Conservation (phyloP, 2,113 vertebrate genomes). For the Tragulus kanchil region DNA sequence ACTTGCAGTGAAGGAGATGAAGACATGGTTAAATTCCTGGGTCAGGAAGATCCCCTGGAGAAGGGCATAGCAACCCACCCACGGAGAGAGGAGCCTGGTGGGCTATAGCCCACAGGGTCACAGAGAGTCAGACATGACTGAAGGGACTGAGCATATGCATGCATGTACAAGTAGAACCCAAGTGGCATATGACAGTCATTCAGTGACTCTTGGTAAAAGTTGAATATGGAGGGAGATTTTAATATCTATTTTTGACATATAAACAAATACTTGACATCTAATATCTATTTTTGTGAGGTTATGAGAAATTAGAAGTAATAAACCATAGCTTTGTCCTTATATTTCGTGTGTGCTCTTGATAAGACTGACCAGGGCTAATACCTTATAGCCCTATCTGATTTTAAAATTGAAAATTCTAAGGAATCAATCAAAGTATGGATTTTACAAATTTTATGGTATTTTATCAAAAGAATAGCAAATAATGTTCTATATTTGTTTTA, state of each 20-base stretch:
- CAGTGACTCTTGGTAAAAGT: neutral
- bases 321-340: neutral
- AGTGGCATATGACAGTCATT: neutral
- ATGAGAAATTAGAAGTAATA: conserved; percentile 21
- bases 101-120: neutral
- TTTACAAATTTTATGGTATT: conserved; percentile 27
- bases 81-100: neutral
- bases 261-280: too few relatives aligned
- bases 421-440: conserved; percentile 36
- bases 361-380: conserved; percentile 48
- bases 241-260: neutral
- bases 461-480: conserved; percentile 28
- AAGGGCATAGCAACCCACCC: neutral
- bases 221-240: neutral
- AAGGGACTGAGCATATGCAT: neutral
- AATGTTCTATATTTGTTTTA: conserved; percentile 35
- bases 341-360: conserved; percentile 48
- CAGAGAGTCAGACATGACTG: neutral
- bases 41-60: neutral
- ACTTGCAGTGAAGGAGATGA: neutral
- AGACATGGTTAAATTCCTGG: neutral
- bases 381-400: neutral
- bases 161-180: neutral
- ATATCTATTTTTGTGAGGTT: conserved; percentile 16
- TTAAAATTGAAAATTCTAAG: conserved; percentile 58